phyloP scores from a whole-genome alignment of 2,113 vertebrate genomes.

The Ictalurus punctatus region DNA sequence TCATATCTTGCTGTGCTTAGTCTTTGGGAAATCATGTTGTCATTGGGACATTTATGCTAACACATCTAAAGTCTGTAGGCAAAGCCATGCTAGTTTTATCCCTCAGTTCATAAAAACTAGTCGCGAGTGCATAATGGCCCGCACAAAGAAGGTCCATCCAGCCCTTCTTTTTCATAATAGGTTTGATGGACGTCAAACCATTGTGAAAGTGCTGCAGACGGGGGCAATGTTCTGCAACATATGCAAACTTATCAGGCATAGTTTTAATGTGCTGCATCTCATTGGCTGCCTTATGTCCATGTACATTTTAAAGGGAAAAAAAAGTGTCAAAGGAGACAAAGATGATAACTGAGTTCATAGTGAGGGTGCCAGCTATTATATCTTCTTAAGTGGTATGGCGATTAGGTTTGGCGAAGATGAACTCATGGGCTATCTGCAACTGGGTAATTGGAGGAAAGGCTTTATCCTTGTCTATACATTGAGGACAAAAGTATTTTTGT shows the following conservation, averaged over 20 bases:
- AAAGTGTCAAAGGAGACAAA: slow-evolving; percentile 43
- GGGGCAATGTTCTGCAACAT: slow-evolving; percentile 70
- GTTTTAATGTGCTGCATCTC: slow-evolving; percentile 75
- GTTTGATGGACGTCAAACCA: slow-evolving; percentile 55
- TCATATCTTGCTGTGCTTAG: background rate
- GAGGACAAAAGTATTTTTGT: slow-evolving; percentile 10
- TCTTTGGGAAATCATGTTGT: slow-evolving; percentile 35
- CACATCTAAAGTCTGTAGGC: slow-evolving; percentile 40
- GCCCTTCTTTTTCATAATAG: slow-evolving; percentile 49
- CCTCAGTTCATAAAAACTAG: slow-evolving; percentile 54
- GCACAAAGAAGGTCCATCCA: slow-evolving; percentile 41
- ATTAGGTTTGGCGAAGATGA: slow-evolving; percentile 35
- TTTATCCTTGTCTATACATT: slow-evolving; percentile 24
- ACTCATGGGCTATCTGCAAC: slow-evolving; percentile 27
- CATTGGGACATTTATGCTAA: slow-evolving; percentile 31
- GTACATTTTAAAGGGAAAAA: slow-evolving; percentile 56
- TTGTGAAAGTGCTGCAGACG: slow-evolving; percentile 59
- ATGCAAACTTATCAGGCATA: slow-evolving; percentile 68
- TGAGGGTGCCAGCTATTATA: slow-evolving; percentile 67
- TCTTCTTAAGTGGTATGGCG: slow-evolving; percentile 40
- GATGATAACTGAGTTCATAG: slow-evolving; percentile 75
- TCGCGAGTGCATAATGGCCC: slow-evolving; percentile 45
- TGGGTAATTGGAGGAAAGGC: slow-evolving; percentile 30
- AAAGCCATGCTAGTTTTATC: slow-evolving; percentile 44
- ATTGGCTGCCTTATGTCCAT: slow-evolving; percentile 75